phyloP scores from a whole-genome alignment of 2,797 vertebrate genomes.

The Knipowitschia caucasica region DNA sequence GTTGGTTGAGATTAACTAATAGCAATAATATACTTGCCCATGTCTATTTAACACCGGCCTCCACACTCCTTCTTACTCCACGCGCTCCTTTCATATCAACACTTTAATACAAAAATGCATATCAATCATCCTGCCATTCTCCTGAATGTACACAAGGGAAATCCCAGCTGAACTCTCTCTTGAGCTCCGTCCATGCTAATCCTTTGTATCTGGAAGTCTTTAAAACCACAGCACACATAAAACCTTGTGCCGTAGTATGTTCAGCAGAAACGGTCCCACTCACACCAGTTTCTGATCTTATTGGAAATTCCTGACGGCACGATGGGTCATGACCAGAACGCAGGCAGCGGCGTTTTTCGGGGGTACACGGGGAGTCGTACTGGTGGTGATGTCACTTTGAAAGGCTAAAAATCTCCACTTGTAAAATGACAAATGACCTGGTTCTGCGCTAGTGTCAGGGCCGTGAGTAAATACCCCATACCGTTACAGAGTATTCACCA shows the following conservation, averaged over 20 bases:
- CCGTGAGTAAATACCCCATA: constrained; percentile 37
- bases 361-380: constrained; percentile 48
- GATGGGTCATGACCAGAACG: constrained; percentile 33
- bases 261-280: constrained; percentile 12
- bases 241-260: constrained; percentile 4
- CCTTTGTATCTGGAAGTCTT: constrained; percentile 7
- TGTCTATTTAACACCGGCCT: no score
- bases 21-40: no score
- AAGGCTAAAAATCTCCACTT: constrained; percentile 38
- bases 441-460: constrained; percentile 38
- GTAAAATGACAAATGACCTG: constrained; percentile 50
- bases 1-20: no score
- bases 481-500: constrained; percentile 30
- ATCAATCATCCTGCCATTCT: background rate
- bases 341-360: constrained; percentile 19
- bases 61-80: background rate
- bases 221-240: constrained; percentile 9
- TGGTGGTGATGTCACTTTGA: constrained; percentile 54
- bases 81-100: background rate
- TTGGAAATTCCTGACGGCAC: constrained; percentile 8
- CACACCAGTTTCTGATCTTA: constrained; percentile 9
- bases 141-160: background rate
- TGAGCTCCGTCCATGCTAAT: constrained; percentile 6
- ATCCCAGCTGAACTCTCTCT: constrained; percentile 3
- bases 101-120: background rate